Evolutionary conservation across 2,888 invertebrate genomes (phyloP), one percentile per base, ranked within the genome.

Genomic region (Dasypogon diadema): DNA sequence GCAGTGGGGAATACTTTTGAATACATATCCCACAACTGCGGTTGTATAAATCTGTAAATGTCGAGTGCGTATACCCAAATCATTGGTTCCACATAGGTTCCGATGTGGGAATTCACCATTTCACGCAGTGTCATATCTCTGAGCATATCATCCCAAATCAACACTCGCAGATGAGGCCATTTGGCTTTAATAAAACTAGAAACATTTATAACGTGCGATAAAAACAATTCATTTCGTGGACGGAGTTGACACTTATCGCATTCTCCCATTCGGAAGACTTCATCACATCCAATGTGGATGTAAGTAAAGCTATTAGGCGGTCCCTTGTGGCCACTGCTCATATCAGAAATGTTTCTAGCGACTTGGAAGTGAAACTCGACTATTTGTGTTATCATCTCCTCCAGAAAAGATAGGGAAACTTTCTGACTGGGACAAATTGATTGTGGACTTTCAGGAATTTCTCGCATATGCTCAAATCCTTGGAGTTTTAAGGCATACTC

Each of bases 61-160:
- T 92, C 92, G 81, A 90, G 91, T 8, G 91, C 91, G 82, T 94
- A 94, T 2, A 92, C 92, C 93, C 94, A 94, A 24, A 93, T 90
- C 92, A 93, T 93, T 0, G 92, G 92, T 81, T 93, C 92, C 0
- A 93, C 92, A 46, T 92, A 85, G 34, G 87, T 86, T 0, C 91
- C 91, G 14, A 93, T 87, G 51, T 89, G 89, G 26, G 89, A 89
- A 77, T 90, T 89, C 75, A 90, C 87, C 85, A 92, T 86, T 77
- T 88, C 88, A 77, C 89, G 88, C 56, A 89, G 84, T 1, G 90
- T 87, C 79, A 92, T 87, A 80, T 90, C 90, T 0, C 93, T 85
- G 74, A 94, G 84, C 92, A 94, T 93, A 83, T 94, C 94, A 81
- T 94, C 93, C 94, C 94, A 94, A 81, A 94, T 91, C 75, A 94